phyloP scores from a whole-genome alignment of 2,113 vertebrate species.

The Camelus bactrianus region DNA sequence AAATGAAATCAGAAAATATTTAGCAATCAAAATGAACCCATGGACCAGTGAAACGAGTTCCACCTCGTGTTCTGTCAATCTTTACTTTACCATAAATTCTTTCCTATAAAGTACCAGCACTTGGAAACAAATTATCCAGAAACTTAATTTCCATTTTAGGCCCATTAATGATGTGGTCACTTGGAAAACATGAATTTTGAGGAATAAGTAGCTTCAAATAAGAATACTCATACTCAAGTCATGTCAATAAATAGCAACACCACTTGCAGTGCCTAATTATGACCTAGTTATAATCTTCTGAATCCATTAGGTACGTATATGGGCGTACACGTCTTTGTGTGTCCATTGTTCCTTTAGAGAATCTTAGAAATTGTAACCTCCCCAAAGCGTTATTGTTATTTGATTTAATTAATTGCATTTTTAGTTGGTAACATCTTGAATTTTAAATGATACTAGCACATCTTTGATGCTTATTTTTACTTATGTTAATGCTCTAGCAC shows the following conservation, averaged over 20 bases:
- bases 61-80: background rate
- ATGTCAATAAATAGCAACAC: background rate
- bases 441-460: background rate
- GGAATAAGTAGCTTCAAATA: background rate
- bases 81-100: background rate
- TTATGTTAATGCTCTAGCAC: background rate
- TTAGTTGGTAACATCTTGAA: slow-evolving; percentile 31
- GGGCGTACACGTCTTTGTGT: background rate
- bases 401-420: slow-evolving; percentile 2
- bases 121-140: slow-evolving; percentile 16
- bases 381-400: background rate
- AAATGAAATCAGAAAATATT: slow-evolving; percentile 50
- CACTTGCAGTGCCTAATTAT: background rate
- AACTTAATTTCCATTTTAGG: background rate
- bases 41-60: background rate
- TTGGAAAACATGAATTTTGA: background rate
- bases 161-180: background rate
- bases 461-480: background rate
- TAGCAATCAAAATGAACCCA: background rate
- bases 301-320: background rate
- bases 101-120: slow-evolving; percentile 5
- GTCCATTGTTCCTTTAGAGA: background rate
- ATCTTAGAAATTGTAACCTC: background rate
- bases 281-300: background rate
- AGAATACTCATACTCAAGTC: background rate